These are phyloP conservation scores for Eupithecia pulchellata DNA, from an alignment of 2,888 invertebrate genomes.

Conservation along the genomic window DNA sequence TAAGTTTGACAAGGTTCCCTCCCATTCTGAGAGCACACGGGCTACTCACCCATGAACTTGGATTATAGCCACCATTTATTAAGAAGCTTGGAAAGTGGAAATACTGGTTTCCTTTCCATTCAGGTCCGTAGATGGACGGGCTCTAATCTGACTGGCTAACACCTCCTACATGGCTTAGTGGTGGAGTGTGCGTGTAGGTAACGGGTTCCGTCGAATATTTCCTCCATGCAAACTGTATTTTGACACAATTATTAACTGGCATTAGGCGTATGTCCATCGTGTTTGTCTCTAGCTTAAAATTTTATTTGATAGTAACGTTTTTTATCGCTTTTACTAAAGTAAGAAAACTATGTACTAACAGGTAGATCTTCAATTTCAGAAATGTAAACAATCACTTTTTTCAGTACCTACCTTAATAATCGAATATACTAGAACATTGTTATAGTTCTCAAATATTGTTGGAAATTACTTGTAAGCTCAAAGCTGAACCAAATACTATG, in stretches of 20 bases:
- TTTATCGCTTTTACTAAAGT: too few species aligned
- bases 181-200: background rate
- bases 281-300: too few species aligned
- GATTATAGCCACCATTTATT: background rate
- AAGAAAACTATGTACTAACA: too few species aligned
- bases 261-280: too few species aligned
- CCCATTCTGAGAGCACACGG: background rate
- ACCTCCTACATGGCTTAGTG: background rate
- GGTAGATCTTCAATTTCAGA: too few species aligned
- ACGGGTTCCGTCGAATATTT: background rate
- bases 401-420: too few species aligned
- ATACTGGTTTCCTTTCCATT: constrained; percentile 7
- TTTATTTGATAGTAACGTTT: too few species aligned
- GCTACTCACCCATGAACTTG: background rate
- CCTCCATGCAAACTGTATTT: background rate
- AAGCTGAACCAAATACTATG: background rate
- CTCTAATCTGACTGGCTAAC: too few species aligned
- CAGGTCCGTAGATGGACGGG: background rate
- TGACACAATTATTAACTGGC: background rate
- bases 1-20: background rate
- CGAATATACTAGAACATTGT: too few species aligned
- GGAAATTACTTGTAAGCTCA: background rate
- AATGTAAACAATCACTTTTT: too few species aligned
- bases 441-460: too few species aligned
- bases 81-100: background rate